Percentiles rank a stretch among this genome's conserved stretches.
Evolutionary conservation across 2,888 invertebrate genomes (phyloP).

Genomic region (Netelia melanura): DNA sequence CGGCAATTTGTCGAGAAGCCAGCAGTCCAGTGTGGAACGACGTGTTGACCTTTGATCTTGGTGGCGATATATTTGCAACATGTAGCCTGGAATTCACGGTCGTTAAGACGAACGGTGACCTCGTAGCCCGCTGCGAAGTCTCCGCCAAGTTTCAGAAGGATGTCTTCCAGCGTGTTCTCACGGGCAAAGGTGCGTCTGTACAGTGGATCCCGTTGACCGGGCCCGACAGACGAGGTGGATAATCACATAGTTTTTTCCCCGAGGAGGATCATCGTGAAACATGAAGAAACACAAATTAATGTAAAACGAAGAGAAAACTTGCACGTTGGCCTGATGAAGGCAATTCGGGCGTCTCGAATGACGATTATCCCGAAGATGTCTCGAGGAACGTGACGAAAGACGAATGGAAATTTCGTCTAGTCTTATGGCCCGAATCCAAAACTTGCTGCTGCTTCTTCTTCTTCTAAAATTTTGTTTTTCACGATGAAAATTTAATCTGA

Average conservation of each 20-base stretch:
- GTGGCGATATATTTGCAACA: conserved; percentile 86
- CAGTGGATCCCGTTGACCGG: conserved; percentile 87
- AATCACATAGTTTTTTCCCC: background rate
- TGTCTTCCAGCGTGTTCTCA: conserved; percentile 87
- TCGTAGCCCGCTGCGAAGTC: conserved; percentile 86
- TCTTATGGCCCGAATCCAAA: conserved; percentile 37
- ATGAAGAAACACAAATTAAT: conserved; percentile 11
- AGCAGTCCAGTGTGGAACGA: conserved; percentile 86
- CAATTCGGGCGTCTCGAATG: conserved; percentile 28
- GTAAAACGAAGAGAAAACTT: conserved; percentile 46
- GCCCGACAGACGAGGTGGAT: conserved; percentile 73
- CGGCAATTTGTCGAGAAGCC: conserved; percentile 85
- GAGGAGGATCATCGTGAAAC: background rate
- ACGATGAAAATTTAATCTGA: conserved; percentile 7
- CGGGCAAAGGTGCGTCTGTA: conserved; percentile 87
- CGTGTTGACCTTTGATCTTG: conserved; percentile 85
- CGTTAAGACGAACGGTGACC: conserved; percentile 88
- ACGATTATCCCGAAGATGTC: conserved; percentile 23
- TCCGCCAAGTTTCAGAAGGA: conserved; percentile 83
- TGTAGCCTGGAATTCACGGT: conserved; percentile 87
- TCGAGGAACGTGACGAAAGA: conserved; percentile 31
- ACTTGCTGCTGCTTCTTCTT: conserved; percentile 44
- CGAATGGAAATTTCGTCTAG: conserved; percentile 66
- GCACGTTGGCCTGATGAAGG: conserved; percentile 11
- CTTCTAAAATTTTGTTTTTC: background rate